Conservation (phyloP, 1,140 invertebrate species). For the Neodiprion virginianus region DNA sequence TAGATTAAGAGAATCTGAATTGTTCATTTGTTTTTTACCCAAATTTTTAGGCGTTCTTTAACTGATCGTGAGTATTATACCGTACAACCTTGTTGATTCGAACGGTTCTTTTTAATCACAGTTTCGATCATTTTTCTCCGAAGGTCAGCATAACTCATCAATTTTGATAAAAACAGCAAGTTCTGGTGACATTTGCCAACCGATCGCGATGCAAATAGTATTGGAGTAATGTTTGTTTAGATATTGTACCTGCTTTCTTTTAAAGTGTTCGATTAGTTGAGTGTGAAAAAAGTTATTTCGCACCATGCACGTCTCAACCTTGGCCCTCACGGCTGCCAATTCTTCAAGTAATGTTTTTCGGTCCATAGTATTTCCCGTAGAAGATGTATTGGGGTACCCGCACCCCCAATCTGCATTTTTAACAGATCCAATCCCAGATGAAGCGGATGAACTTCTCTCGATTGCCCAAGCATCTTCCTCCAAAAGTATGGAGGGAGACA, state of each 20-base stretch:
- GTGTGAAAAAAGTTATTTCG: constrained; percentile 30
- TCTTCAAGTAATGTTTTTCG: constrained; percentile 19
- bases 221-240: too few species aligned
- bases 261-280: constrained; percentile 29
- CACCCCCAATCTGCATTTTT: not conserved
- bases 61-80: not conserved
- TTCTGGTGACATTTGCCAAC: too few species aligned
- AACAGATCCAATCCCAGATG: not conserved
- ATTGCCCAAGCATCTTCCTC: constrained; percentile 4
- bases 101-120: too few species aligned
- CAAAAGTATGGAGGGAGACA: constrained; percentile 1
- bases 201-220: too few species aligned
- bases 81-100: too few species aligned
- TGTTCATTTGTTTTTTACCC: not conserved
- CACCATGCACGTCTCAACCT: constrained; percentile 13
- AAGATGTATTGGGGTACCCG: not conserved
- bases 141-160: too few species aligned
- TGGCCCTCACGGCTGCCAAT: constrained; percentile 12
- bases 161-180: too few species aligned
- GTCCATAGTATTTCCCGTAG: not conserved
- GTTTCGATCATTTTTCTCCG: too few species aligned
- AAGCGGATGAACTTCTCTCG: not conserved
- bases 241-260: constrained; percentile 28
- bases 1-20: constrained; percentile 9
- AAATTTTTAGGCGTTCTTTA: not conserved